Conservation (phyloP, 1,140 invertebrate species). For the Pachyrhynchus sulphureomaculatus region DNA sequence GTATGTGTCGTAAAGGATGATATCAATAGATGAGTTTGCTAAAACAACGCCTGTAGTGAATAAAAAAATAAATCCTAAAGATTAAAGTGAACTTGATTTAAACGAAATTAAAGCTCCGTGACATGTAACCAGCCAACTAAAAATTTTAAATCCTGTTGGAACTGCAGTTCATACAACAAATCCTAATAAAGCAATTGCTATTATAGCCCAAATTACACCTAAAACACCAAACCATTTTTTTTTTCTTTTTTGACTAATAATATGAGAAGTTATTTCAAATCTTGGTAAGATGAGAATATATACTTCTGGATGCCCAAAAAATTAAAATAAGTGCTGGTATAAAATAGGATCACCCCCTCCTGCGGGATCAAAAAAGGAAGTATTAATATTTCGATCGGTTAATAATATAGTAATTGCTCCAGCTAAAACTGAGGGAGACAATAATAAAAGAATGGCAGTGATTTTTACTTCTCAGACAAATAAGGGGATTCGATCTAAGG, state of each 20-base stretch:
- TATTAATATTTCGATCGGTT: too few species aligned
- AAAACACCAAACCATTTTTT: conserved; percentile 58
- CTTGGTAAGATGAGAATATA: conserved; percentile 1
- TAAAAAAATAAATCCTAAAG: conserved; percentile 62
- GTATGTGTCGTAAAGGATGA: conserved; percentile 69
- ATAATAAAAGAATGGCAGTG: conserved; percentile 60
- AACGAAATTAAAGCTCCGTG: too few species aligned
- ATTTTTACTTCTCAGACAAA: conserved; percentile 68
- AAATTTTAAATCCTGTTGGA: conserved; percentile 63
- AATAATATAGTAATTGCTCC: too few species aligned
- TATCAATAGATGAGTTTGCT: conserved; percentile 68
- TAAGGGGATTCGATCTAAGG: too few species aligned
- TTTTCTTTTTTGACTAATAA: conserved; percentile 42
- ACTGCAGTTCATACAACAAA: conserved; percentile 72
- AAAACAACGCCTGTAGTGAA: conserved; percentile 66
- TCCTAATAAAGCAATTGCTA: conserved; percentile 65
- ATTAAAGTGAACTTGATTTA: background rate
- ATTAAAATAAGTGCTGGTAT: background rate
- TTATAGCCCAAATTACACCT: conserved; percentile 66
- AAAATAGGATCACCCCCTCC: conserved; percentile 47
- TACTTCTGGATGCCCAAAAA: too few species aligned
- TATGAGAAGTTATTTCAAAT: conserved; percentile 3
- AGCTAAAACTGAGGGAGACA: too few species aligned
- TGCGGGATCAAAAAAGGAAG: conserved; percentile 72
- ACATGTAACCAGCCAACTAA: background rate